Conservation (phyloP, 1,140 invertebrate genomes). For the Heliconius hewitsoni region DNA sequence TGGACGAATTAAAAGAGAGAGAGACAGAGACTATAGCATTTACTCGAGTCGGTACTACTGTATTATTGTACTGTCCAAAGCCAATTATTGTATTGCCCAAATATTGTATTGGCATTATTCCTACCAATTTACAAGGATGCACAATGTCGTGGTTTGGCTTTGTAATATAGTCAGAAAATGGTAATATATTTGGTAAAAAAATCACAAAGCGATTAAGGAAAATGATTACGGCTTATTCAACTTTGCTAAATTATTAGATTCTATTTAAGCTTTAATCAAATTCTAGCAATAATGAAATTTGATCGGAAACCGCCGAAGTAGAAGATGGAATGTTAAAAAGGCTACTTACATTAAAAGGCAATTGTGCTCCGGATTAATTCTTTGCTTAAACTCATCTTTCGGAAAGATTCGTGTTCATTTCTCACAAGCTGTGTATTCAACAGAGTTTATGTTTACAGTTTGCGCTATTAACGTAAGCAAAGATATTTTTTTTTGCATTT, state of each 20-base stretch:
- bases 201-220: background rate
- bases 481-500: too few relatives aligned
- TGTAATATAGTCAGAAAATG: too few relatives aligned
- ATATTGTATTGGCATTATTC: too few relatives aligned
- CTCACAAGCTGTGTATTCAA: background rate
- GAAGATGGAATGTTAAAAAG: conserved; percentile 21
- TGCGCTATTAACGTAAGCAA: too few relatives aligned
- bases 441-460: background rate
- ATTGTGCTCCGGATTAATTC: conserved; percentile 18
- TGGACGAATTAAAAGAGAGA: too few relatives aligned
- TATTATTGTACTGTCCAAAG: too few relatives aligned
- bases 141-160: too few relatives aligned
- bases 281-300: conserved; percentile 18
- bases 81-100: too few relatives aligned
- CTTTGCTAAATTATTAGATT: conserved; percentile 2
- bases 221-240: background rate
- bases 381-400: background rate
- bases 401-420: background rate
- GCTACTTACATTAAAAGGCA: conserved; percentile 17
- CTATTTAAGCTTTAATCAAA: background rate
- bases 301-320: background rate
- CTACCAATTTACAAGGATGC: too few relatives aligned
- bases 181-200: background rate
- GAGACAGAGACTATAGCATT: too few relatives aligned
- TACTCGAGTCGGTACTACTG: too few relatives aligned